Percentiles rank a stretch among this genome's conserved stretches.
Conservation (phyloP, 2,113 vertebrate genomes). For the Platanista minor region DNA sequence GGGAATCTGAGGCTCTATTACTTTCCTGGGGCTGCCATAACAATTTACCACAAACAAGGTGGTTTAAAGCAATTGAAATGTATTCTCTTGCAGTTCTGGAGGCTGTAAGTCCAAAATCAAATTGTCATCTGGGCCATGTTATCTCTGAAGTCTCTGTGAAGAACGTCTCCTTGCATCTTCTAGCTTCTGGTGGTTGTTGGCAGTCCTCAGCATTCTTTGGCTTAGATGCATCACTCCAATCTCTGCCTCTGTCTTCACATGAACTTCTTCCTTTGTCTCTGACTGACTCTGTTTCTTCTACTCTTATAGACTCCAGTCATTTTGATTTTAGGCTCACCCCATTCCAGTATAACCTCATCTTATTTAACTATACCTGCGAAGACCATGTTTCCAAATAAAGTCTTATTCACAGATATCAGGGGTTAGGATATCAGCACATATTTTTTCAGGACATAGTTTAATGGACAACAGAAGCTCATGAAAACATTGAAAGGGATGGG, state of each 20-base stretch:
- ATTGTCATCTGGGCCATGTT: neutral
- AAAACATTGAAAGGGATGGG: neutral
- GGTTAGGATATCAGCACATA: neutral
- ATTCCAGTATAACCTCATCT: neutral
- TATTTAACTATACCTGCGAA: neutral
- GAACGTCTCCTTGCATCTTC: neutral
- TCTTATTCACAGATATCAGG: neutral
- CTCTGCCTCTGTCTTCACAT: neutral
- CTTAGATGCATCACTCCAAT: too few relatives aligned
- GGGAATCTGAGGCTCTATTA: too few relatives aligned
- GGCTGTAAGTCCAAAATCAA: neutral
- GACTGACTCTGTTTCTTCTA: neutral
- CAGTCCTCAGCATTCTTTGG: too few relatives aligned
- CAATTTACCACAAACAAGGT: neutral
- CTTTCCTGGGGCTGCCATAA: neutral
- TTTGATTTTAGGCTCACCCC: neutral
- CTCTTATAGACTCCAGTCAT: neutral
- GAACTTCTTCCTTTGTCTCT: neutral
- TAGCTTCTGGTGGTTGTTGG: too few relatives aligned
- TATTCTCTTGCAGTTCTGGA: neutral
- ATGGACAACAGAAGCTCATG: neutral
- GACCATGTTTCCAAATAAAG: neutral
- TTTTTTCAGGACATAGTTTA: neutral
- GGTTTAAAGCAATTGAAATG: neutral
- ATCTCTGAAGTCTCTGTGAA: neutral